Evolutionary conservation across 2,888 invertebrate species (phyloP), one percentile per base, ranked within the genome.

Genomic region (Branchipolynoe longqiensis): DNA sequence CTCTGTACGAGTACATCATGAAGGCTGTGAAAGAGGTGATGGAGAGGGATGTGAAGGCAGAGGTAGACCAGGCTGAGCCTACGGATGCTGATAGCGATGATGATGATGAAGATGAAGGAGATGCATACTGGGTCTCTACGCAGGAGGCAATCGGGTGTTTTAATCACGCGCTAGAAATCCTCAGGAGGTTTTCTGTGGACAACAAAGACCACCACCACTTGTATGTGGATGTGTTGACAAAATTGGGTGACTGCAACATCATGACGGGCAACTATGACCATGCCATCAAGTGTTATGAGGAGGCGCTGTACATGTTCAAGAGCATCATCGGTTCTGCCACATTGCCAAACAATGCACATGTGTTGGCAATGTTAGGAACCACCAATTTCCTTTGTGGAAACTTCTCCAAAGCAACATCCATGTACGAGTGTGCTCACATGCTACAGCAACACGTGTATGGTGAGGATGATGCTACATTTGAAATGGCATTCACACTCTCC

Each of bases 201-300:
- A 69, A 58, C 28, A 81, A 84, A 25, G 56, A 48, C 22, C 81
- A 85, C 48, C 86, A 59, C 25, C 38, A 78, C 28, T 84, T 89
- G 4, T 88, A 87, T 41, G 87, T 87, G 22, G 86, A 88, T 62
- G 86, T 88, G 6, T 89, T 92, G 33, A 91, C 92, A 87, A 90
- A 91, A 84, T 89, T 93, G 0, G 93, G 92, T 0, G 93, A 93
- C 86, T 93, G 93, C 85, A 90, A 90, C 86, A 92, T 93, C 87
- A 91, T 93, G 90, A 90, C 90, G 81, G 92, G 92, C 78, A 90
- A 92, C 83, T 92, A 92, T 85, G 90, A 92, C 58, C 89, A 89
- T 40, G 92, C 93, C 22, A 87, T 92, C 28, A 90, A 91, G 41
- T 91, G 91, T 82, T 93, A 91, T 86, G 93, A 93, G 86, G 91